Evolutionary conservation across 2,797 vertebrate genomes (phyloP), one percentile per base, ranked within the genome.

Genomic region (Mus caroli): DNA sequence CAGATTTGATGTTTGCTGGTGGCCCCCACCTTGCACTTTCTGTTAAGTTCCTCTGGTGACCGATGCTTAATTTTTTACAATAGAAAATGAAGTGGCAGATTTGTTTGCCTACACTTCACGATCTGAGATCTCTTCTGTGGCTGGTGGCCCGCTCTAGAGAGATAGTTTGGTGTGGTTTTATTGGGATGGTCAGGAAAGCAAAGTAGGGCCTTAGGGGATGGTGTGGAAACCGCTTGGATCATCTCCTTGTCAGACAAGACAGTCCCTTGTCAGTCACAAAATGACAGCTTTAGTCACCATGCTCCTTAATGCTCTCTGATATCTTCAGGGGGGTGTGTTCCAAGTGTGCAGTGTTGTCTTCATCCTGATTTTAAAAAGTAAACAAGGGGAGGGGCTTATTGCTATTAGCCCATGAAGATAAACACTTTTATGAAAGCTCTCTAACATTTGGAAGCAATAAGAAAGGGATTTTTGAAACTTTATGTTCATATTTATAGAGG

Each of bases 391-490:
- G 28, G 1, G 31, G 71, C 52, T 85, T 91, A 15, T 92, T 91
- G 15, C n/a, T 15, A 3, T 77, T 71, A 37, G 34, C 83, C 89
- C 93, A 60, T 56, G 17, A 50, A 58, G 52, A 40, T 12, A 24
- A 20, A 13, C 9, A 46, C 43, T 52, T 83, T 50, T 95, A 52
- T 15, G 92, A 58, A 95, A 34, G 11, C 5, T 22, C 11, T 83
- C 67, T n/a, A n/a, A 94, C 77, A 75, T 83, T 88, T 84, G 62
- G 75, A 52, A 87, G 43, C 26, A 26, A 85, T 54, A 7, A 76
- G 10, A 88, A 84, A 50, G 94, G 40, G 73, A 43, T 22, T 90
- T 97, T 97, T 73, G 78, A 24, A 90, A 93, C 22, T 87, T 76
- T 12, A 6, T 12, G 2, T 9, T 80, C 19, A 31, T 64, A 31